phyloP scores from a whole-genome alignment of 1,140 invertebrate genomes.

The Archivesica marissinica region DNA sequence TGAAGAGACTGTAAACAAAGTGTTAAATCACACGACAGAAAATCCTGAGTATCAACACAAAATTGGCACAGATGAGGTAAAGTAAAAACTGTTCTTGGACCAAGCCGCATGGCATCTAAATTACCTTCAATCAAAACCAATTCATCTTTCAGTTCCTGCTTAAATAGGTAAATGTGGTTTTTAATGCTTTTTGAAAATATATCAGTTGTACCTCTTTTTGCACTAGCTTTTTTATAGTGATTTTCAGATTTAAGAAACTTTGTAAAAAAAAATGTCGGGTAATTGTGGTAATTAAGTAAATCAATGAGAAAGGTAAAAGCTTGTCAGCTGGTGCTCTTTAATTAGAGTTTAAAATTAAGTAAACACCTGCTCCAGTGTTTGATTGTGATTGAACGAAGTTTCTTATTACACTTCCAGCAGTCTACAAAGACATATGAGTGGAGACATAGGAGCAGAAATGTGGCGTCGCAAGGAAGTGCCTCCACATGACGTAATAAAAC shows the following conservation, averaged over 20 bases:
- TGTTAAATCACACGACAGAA: slow-evolving; percentile 92
- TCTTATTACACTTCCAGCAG: slow-evolving; percentile 80
- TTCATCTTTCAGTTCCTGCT: slow-evolving; percentile 40
- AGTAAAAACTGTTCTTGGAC: not conserved
- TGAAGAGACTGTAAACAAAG: slow-evolving; percentile 95
- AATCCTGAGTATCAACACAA: slow-evolving; percentile 86
- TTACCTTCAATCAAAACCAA: too few relatives aligned
- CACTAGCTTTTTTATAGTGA: slow-evolving; percentile 49
- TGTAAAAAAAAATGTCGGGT: not conserved
- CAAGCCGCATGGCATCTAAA: not conserved
- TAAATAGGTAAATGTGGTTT: slow-evolving; percentile 26
- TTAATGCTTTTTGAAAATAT: not conserved
- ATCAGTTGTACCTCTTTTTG: slow-evolving; percentile 28
- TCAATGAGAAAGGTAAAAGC: slow-evolving; percentile 53
- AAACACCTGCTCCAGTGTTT: slow-evolving; percentile 39
- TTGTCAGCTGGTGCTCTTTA: slow-evolving; percentile 54
- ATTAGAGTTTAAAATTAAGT: slow-evolving; percentile 40
- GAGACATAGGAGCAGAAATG: slow-evolving; percentile 76
- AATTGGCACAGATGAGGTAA: slow-evolving; percentile 91
- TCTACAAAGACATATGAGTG: slow-evolving; percentile 74
- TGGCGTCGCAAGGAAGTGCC: slow-evolving; percentile 74
- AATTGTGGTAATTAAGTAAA: slow-evolving; percentile 32
- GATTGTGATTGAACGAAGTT: slow-evolving; percentile 70
- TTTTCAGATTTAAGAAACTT: slow-evolving; percentile 7
- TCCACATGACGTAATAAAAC: slow-evolving; percentile 67